phyloP scores from a whole-genome alignment of 2,113 vertebrate genomes.

The Alexandromys fortis region DNA sequence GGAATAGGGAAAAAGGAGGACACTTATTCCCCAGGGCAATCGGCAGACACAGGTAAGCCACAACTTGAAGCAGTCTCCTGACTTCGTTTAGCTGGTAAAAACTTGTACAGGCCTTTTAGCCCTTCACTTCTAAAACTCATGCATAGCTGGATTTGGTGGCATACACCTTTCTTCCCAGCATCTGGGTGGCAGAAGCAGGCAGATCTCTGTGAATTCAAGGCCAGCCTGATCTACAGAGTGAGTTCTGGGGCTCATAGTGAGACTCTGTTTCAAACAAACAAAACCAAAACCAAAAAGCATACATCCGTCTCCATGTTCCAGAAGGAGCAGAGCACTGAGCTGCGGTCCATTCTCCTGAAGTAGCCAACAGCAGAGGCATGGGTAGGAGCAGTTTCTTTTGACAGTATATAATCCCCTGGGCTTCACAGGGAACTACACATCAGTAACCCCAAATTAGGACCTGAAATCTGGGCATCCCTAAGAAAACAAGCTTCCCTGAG shows the following conservation, averaged over 20 bases:
- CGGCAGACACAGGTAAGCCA: constrained; percentile 6
- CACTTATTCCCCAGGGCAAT: constrained; percentile 52
- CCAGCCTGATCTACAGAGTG: not conserved
- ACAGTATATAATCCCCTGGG: not conserved
- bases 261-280: not conserved
- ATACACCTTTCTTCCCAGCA: not conserved
- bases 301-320: constrained; percentile 22
- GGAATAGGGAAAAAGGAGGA: not conserved
- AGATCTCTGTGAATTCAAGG: not conserved
- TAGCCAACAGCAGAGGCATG: not conserved
- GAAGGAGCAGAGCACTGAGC: constrained; percentile 52
- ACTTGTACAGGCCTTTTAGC: constrained; percentile 30
- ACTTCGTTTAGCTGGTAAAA: constrained; percentile 68
- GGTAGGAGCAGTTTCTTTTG: not conserved
- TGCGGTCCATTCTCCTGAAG: constrained; percentile 31
- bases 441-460: not conserved
- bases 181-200: not conserved
- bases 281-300: not conserved
- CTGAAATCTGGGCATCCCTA: not conserved
- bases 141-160: not conserved
- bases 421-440: not conserved
- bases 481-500: not conserved
- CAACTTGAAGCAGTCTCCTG: constrained; percentile 7
- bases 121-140: constrained; percentile 48
- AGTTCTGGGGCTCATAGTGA: not conserved